Evolutionary conservation across 2,888 invertebrate genomes (phyloP), one percentile per base, ranked within the genome.

Genomic region (Orthonychiurus folsomi): DNA sequence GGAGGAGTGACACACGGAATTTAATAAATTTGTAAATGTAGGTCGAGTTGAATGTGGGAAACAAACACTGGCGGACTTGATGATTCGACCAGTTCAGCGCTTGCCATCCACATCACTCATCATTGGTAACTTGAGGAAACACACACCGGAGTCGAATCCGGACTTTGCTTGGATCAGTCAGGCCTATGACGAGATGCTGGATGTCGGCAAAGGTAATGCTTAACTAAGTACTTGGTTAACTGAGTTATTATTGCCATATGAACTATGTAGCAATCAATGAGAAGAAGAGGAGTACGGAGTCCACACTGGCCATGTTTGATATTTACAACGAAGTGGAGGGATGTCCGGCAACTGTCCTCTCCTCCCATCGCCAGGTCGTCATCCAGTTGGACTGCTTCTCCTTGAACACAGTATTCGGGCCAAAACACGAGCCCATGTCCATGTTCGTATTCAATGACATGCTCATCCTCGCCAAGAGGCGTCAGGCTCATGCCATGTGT

Each of bases 281-380:
- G 80, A 94, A 95, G 79, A 96, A 95, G 78, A 83, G 95, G 74
- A 91, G 89, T 81, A 93, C 95, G 0, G 97, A 97, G 79, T 91
- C 91, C 18, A 92, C 94, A 78, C 84, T 94, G 76, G 92, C 89
- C 73, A 89, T 97, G 84, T 95, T 99, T 80, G 93, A 94, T 80
- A 92, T 96, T 70, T 91, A 95, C 79, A 93, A 96, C 77, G 95
- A 96, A 77, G 97, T 99, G 75, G 96, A 97, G 76, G 91, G 93
- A 78, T 96, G 95, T 78, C 96, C 97, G 69, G 91, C 91, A 77
- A 80, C 81, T 76, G 81, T 96, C 70, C 87, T 73, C 5, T 73
- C 73, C 2, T 68, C 70, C 59, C 73, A 73, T 53, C 62, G 73
- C 24, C 62, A 64, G 9, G 57, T 73, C 18, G 52, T 69, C 1